Percentiles rank a stretch among this genome's conserved stretches.
Conservation (phyloP, 1,140 invertebrate genomes). For the Plutomurus gul region DNA sequence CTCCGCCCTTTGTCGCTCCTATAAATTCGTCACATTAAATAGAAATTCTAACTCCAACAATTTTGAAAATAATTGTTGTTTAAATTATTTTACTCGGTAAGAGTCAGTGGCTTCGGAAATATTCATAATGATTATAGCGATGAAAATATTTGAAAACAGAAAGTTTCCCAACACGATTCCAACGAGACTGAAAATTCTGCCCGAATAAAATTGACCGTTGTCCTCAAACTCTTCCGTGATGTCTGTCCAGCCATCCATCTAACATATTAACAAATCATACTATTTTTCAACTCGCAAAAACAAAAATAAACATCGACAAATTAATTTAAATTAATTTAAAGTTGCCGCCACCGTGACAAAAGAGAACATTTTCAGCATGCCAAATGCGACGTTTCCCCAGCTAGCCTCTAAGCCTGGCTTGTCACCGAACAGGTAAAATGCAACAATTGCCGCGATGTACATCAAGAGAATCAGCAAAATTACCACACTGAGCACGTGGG, state of each 20-base stretch:
- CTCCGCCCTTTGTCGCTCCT: conserved; percentile 35
- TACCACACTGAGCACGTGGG: conserved; percentile 46
- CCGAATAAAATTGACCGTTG: background rate
- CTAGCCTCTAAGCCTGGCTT: background rate
- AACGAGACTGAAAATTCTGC: conserved; percentile 41
- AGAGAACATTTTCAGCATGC: conserved; percentile 46
- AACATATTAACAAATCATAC: too few species aligned
- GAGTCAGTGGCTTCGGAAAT: conserved; percentile 56
- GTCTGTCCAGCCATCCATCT: conserved; percentile 48
- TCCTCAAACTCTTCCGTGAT: conserved; percentile 3
- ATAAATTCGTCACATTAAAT: too few species aligned
- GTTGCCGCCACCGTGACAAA: conserved; percentile 30
- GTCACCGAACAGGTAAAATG: conserved; percentile 41
- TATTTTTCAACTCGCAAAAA: background rate
- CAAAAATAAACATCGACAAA: background rate
- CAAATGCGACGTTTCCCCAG: conserved; percentile 40
- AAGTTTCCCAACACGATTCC: conserved; percentile 56
- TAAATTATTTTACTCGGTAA: conserved; percentile 42
- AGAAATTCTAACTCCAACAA: too few species aligned
- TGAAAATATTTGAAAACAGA: conserved; percentile 56
- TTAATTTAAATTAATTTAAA: too few species aligned
- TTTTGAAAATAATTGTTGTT: too few species aligned
- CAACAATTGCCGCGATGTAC: conserved; percentile 46
- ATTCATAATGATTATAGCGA: conserved; percentile 57
- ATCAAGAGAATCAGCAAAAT: conserved; percentile 43